phyloP scores from a whole-genome alignment of 2,888 invertebrate genomes.

The Amblyteles armatorius region DNA sequence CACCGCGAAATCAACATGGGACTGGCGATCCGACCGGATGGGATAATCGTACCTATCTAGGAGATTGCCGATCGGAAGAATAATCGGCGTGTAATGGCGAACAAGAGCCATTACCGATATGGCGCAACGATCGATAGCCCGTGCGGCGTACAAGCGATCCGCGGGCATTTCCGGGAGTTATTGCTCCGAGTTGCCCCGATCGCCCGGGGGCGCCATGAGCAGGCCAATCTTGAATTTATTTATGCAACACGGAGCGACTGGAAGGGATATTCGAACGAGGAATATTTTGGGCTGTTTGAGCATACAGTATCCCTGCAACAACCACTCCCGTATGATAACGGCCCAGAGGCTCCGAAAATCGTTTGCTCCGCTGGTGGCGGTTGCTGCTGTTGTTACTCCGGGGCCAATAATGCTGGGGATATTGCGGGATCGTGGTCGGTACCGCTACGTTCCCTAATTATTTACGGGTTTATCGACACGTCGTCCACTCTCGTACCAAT shows the following conservation, averaged over 20 bases:
- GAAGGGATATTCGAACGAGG: constrained; percentile 34
- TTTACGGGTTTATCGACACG: constrained; percentile 78
- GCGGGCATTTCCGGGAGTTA: constrained; percentile 20
- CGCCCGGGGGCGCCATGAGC: constrained; percentile 35
- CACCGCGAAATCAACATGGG: not conserved
- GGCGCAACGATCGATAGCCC: not conserved
- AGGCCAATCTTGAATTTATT: constrained; percentile 66
- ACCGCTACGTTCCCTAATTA: constrained; percentile 76
- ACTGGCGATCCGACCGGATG: not conserved
- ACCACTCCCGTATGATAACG: constrained; percentile 58
- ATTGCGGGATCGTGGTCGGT: constrained; percentile 70
- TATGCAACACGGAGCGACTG: constrained; percentile 46
- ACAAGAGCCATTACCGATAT: not conserved
- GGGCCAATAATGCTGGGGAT: constrained; percentile 74
- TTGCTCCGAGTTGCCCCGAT: not conserved
- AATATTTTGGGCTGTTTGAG: constrained; percentile 53
- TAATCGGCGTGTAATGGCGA: constrained; percentile 25
- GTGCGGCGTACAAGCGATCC: constrained; percentile 11
- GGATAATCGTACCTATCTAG: constrained; percentile 34
- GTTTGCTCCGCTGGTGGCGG: constrained; percentile 41
- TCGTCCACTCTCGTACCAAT: constrained; percentile 57
- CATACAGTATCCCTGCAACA: constrained; percentile 20
- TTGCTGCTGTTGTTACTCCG: constrained; percentile 43
- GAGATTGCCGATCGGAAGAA: constrained; percentile 42
- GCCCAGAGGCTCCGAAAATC: constrained; percentile 30